Conservation (phyloP, 2,888 invertebrate genomes). For the Microctonus aethiopoides region DNA sequence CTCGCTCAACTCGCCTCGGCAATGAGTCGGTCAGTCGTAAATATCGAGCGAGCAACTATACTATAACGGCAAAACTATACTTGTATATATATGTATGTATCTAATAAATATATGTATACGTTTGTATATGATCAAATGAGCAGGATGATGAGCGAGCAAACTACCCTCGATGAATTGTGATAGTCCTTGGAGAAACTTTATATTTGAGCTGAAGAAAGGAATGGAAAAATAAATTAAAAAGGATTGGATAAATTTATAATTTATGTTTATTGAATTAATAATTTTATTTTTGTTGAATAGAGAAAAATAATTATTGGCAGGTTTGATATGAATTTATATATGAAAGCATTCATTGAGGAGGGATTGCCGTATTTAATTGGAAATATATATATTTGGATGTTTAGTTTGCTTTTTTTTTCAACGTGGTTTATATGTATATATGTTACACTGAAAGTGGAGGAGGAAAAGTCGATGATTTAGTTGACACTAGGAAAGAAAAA, state of each 20-base stretch:
- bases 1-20: constrained; percentile 66
- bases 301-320: background rate
- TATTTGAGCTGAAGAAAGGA: background rate
- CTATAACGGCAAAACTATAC: background rate
- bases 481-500: constrained; percentile 17
- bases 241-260: too few species aligned
- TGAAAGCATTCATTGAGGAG: background rate
- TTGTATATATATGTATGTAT: background rate
- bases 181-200: too few species aligned
- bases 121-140: constrained; percentile 45
- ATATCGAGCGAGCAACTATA: constrained; percentile 54
- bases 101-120: constrained; percentile 25
- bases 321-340: too few species aligned
- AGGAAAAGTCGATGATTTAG: constrained; percentile 23
- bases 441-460: background rate
- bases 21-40: constrained; percentile 67
- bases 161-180: constrained; percentile 43
- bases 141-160: constrained; percentile 24
- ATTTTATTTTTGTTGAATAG: background rate
- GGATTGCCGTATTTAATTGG: background rate
- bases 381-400: background rate
- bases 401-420: constrained; percentile 7
- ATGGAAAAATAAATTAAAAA: background rate
- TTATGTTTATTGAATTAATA: background rate
- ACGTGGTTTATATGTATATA: background rate